phyloP scores from a whole-genome alignment of 2,797 vertebrate species.

The Bradypodion ventrale region DNA sequence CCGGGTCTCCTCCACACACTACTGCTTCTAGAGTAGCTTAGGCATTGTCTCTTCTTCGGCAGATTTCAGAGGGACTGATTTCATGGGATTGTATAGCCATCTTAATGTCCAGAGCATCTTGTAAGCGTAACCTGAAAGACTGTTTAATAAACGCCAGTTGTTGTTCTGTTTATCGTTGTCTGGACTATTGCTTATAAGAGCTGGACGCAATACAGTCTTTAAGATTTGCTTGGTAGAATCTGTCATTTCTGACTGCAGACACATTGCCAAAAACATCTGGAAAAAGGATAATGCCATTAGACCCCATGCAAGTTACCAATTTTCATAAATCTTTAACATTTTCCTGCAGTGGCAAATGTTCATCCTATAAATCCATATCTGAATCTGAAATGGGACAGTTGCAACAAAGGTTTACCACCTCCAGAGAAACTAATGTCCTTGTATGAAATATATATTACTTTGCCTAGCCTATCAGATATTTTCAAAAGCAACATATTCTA shows the following conservation, averaged over 20 bases:
- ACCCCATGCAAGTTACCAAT: background rate
- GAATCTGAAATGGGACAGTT: background rate
- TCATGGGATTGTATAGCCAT: no score
- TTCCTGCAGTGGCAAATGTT: background rate
- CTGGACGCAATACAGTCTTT: background rate
- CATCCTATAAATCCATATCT: background rate
- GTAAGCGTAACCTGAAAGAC: no score
- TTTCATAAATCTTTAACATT: background rate
- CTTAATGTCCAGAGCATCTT: no score
- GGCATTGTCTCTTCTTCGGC: no score
- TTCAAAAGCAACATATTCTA: background rate
- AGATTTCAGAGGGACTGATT: no score
- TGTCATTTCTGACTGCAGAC: background rate
- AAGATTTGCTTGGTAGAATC: no score
- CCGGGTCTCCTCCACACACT: no score
- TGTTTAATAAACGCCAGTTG: no score
- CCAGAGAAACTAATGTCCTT: background rate
- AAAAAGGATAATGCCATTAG: background rate
- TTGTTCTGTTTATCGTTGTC: no score
- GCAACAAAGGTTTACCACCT: background rate
- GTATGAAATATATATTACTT: background rate
- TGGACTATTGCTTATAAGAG: no score
- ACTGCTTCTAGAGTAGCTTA: no score
- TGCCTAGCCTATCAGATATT: background rate
- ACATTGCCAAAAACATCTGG: background rate